Conservation (phyloP, 2,113 vertebrate species). For the Anhinga anhinga region DNA sequence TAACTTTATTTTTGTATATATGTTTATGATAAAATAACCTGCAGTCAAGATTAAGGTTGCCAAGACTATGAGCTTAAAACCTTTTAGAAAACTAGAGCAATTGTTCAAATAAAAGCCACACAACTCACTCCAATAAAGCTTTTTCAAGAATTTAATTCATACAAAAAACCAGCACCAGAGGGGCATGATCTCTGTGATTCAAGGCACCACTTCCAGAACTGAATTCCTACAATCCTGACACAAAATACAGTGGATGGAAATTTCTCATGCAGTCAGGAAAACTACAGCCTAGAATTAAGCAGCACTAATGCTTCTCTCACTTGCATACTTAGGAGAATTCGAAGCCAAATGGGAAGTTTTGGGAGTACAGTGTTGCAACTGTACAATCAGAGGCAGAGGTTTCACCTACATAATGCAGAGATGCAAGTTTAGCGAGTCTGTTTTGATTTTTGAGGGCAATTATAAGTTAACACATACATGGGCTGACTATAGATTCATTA, state of each 20-base stretch:
- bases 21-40: background rate
- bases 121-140: background rate
- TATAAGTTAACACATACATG: background rate
- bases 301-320: background rate
- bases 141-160: background rate
- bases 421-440: background rate
- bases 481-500: background rate
- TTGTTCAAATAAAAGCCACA: background rate
- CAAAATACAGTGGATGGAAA: background rate
- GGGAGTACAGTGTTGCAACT: background rate
- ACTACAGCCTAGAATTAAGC: background rate
- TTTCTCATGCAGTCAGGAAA: slow-evolving; percentile 34
- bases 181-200: background rate
- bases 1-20: background rate
- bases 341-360: background rate
- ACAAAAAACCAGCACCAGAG: background rate
- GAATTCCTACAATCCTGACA: slow-evolving; percentile 18
- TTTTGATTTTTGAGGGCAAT: background rate
- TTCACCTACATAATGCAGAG: background rate
- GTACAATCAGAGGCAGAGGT: background rate
- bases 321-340: background rate
- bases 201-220: background rate
- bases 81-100: background rate
- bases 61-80: background rate
- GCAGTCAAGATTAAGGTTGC: background rate